Conservation (phyloP, 2,797 vertebrate genomes). For the Limnodromus scolopaceus region DNA sequence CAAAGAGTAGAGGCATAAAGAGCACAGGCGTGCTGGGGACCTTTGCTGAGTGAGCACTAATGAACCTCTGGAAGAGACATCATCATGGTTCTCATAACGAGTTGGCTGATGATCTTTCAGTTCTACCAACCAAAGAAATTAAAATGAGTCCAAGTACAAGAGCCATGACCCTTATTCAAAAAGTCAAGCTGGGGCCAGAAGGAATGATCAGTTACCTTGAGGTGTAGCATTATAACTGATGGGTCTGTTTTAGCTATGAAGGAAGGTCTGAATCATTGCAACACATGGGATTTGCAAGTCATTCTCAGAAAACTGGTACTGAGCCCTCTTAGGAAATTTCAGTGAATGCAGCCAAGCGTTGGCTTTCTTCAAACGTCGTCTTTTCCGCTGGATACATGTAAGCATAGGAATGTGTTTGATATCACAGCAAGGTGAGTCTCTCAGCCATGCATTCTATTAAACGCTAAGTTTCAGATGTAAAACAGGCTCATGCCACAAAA, state of each 20-base stretch:
- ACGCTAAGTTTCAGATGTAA: neutral
- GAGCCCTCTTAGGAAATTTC: neutral
- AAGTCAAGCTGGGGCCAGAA: neutral
- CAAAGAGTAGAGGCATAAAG: neutral
- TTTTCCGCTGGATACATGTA: neutral
- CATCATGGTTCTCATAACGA: neutral
- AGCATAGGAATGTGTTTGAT: neutral
- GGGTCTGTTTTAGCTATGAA: neutral
- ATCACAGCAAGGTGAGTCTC: neutral
- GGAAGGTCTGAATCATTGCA: neutral
- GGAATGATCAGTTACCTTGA: neutral
- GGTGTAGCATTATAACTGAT: neutral
- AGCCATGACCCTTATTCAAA: neutral
- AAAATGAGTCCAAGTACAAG: neutral
- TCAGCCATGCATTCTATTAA: neutral
- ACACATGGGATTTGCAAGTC: neutral
- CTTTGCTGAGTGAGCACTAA: neutral
- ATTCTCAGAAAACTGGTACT: neutral
- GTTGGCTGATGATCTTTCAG: neutral
- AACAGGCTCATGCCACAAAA: neutral
- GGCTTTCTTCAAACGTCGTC: neutral
- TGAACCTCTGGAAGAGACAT: neutral
- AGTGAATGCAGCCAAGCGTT: fast-evolving
- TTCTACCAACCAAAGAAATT: neutral
- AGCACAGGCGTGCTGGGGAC: neutral